Evolutionary conservation across 2,888 invertebrate genomes (phyloP), one percentile per base, ranked within the genome.

Genomic region (Ariolimax columbianus): DNA sequence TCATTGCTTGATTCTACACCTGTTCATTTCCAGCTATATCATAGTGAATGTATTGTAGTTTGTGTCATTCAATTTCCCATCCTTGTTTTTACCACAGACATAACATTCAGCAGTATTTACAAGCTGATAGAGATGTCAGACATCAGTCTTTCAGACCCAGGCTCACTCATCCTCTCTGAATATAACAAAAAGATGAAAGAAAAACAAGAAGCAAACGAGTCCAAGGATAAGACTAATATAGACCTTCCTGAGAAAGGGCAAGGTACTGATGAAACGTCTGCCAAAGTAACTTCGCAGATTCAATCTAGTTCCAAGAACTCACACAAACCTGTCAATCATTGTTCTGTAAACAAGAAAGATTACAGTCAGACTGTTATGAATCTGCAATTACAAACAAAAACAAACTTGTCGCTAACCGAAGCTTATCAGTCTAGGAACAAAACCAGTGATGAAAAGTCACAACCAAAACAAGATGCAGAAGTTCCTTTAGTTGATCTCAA

Each of bases 21-120:
- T n/a, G n/a, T n/a, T n/a, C n/a, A n/a, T n/a, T n/a, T n/a, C n/a
- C n/a, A n/a, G n/a, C n/a, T n/a, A n/a, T n/a, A n/a, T n/a, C n/a
- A n/a, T n/a, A n/a, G n/a, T n/a, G n/a, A n/a, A n/a, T n/a, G n/a
- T n/a, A n/a, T n/a, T n/a, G n/a, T n/a, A n/a, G n/a, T n/a, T n/a
- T n/a, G n/a, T 55, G 55, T 55, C 17, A 11, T n/a, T n/a, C 23
- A 55, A 55, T 14, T 55, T 55, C 47, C 23, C 55, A 23, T 19
- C 19, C 36, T 23, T 47, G 4, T 70, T 70, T 43, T 38, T 14
- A n/a, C 17, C 30, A n/a, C 36, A 80, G 83, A 83, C 4, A 11
- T 83, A 26, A 83, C 83, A 17, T 77, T 83, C 33, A 77, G 77
- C 38, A 55, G 33, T 17, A 55, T 83, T 38, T 77, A 77, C 47